Conservation (phyloP, 2,797 vertebrate genomes). For the Anguilla pacifica region DNA sequence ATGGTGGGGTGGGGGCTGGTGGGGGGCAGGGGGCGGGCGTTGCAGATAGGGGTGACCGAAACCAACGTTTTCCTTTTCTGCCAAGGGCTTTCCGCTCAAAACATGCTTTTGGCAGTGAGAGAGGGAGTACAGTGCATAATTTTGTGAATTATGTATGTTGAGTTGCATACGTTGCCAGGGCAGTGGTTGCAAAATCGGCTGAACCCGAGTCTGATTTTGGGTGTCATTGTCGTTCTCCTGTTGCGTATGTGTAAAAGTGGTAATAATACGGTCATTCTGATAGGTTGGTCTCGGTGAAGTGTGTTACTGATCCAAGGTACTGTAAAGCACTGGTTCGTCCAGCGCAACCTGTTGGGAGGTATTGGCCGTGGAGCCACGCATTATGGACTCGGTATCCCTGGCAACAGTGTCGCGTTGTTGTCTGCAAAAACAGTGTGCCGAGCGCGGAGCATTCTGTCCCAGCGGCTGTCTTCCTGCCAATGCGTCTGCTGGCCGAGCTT, state of each 20-base stretch:
- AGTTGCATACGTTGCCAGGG: background rate
- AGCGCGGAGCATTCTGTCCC: too few relatives aligned
- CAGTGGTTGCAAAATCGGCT: background rate
- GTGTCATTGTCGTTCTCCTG: background rate
- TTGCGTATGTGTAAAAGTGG: background rate
- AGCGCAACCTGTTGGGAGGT: background rate
- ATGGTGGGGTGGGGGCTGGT: background rate
- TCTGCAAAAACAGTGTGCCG: background rate
- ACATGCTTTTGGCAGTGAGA: background rate
- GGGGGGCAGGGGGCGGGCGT: background rate
- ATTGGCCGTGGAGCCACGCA: background rate
- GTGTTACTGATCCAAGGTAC: background rate
- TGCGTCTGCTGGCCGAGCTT: slow-evolving; percentile 9
- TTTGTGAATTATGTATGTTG: background rate
- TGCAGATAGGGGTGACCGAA: background rate
- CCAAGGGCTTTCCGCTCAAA: background rate
- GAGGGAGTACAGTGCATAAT: background rate
- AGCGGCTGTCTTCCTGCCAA: background rate
- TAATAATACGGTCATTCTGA: background rate
- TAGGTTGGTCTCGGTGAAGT: background rate
- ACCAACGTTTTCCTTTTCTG: background rate
- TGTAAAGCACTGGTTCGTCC: background rate
- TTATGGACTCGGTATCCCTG: background rate
- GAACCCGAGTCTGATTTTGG: background rate
- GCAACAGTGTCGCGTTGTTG: background rate